These are phyloP conservation scores for Yponomeuta plumbellus DNA, from an alignment of 2,888 invertebrate species.

Conservation along the genomic window DNA sequence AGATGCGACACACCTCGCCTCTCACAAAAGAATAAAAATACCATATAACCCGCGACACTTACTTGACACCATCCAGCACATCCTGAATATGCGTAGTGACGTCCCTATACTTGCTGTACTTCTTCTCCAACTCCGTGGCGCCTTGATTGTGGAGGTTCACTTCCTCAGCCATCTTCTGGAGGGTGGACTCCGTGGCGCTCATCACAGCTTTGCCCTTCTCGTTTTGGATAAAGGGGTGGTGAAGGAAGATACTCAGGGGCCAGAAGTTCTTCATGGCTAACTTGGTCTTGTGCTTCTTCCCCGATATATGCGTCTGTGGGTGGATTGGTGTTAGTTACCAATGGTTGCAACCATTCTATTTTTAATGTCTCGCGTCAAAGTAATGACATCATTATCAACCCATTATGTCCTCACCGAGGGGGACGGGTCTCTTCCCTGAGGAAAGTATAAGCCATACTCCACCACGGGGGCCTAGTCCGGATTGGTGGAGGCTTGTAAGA, in stretches of 20 bases:
- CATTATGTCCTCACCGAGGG: no score
- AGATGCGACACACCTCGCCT: no score
- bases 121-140: conserved; percentile 35
- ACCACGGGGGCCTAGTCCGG: no score
- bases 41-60: conserved; percentile 25
- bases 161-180: conserved; percentile 50
- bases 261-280: conserved; percentile 42
- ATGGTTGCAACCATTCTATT: no score
- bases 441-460: no score
- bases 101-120: conserved; percentile 40
- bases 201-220: conserved; percentile 24
- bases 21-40: no score
- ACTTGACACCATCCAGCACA: conserved; percentile 51
- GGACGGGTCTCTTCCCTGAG: no score
- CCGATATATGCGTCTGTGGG: conserved; percentile 61
- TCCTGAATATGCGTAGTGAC: conserved; percentile 56
- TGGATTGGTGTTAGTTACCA: background rate
- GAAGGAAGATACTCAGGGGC: conserved; percentile 52
- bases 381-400: no score
- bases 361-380: no score
- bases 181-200: conserved; percentile 30
- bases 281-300: conserved; percentile 66
- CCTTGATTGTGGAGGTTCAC: conserved; percentile 38
- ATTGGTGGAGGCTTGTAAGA: no score
- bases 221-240: conserved; percentile 47